Conservation (phyloP, 2,113 vertebrate species). For the Urocynchramus pylzowi region DNA sequence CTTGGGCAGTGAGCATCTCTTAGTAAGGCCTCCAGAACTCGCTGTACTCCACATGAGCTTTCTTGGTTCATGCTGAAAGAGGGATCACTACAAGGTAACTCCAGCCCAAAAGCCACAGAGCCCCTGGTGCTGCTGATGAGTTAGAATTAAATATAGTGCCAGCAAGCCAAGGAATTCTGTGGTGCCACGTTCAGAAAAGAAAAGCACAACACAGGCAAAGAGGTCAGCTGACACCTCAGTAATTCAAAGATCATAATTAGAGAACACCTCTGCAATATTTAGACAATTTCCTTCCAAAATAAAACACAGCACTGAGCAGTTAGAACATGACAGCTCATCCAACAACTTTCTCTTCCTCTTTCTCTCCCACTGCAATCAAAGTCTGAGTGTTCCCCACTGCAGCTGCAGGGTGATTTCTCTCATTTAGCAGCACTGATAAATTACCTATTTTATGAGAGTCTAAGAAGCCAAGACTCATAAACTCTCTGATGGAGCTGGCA, state of each 20-base stretch:
- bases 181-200: background rate
- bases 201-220: background rate
- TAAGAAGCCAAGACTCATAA: slow-evolving; percentile 37
- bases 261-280: background rate
- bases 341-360: background rate
- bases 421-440: slow-evolving; percentile 30
- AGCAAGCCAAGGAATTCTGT: background rate
- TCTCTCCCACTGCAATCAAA: background rate
- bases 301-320: background rate
- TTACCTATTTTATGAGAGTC: background rate
- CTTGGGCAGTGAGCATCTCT: background rate
- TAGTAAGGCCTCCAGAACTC: background rate
- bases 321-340: background rate
- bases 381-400: background rate
- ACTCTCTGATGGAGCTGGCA: background rate
- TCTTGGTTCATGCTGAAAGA: background rate
- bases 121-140: accelerated
- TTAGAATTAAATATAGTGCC: background rate
- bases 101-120: background rate
- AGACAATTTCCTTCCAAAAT: background rate
- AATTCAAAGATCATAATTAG: background rate
- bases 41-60: background rate
- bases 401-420: slow-evolving; percentile 27
- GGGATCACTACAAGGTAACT: background rate
- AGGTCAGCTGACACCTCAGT: background rate